Percentiles rank a stretch among this genome's conserved stretches.
Conservation (phyloP, 2,797 vertebrate genomes). For the Lacerta bilineata region DNA sequence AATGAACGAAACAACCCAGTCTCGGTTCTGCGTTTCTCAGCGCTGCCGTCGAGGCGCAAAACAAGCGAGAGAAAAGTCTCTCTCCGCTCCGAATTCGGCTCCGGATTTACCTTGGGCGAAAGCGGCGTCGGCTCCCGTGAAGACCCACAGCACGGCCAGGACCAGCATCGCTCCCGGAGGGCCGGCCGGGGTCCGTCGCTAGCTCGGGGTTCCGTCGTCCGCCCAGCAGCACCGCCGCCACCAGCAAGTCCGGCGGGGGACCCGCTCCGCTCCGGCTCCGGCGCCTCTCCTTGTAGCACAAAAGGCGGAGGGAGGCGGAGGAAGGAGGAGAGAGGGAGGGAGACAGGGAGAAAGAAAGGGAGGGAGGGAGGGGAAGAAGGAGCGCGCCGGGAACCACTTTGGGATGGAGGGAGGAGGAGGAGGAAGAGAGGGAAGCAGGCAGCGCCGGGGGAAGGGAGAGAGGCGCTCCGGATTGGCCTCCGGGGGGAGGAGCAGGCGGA, state of each 20-base stretch:
- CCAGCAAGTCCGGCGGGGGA: too few species aligned
- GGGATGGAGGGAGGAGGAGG: background rate
- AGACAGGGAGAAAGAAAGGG: too few species aligned
- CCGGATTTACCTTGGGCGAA: slow-evolving; percentile 31
- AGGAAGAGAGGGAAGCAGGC: background rate
- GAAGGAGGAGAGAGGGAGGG: background rate
- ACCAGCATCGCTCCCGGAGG: slow-evolving; percentile 36
- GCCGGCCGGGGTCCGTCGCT: background rate
- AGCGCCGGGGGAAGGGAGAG: background rate
- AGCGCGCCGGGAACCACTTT: background rate
- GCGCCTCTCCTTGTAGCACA: background rate
- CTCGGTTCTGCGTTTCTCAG: background rate
- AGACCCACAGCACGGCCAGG: slow-evolving; percentile 29
- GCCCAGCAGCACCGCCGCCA: too few species aligned
- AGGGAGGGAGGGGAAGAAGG: background rate
- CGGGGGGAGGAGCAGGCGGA: background rate
- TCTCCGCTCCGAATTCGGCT: background rate
- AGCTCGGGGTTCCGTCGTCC: background rate
- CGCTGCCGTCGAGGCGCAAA: background rate
- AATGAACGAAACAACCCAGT: too few species aligned
- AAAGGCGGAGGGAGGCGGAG: background rate
- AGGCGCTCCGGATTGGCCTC: too few species aligned
- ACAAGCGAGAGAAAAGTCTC: too few species aligned
- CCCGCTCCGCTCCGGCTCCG: background rate
- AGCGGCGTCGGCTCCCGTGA: slow-evolving; percentile 21